A percentile compares a stretch with the other conserved stretches of the same genome.
Conservation (phyloP, 2,888 invertebrate species). For the Lottia gigantea region DNA sequence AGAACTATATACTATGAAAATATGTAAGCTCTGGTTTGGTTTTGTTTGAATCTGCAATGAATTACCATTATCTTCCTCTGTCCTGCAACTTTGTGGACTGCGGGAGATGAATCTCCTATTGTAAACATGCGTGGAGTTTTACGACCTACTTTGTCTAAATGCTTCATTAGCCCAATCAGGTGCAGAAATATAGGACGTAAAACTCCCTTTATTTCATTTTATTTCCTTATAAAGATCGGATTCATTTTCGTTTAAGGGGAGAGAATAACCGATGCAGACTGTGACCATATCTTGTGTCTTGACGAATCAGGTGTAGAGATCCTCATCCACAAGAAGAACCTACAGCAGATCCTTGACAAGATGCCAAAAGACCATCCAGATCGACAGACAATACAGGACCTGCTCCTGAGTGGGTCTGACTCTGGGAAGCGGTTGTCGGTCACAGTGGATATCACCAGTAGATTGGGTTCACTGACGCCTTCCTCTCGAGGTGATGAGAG, state of each 20-base stretch:
- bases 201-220: too few relatives aligned
- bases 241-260: background rate
- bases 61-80: too few relatives aligned
- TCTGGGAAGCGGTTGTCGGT: background rate
- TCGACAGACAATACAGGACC: background rate
- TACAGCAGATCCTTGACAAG: background rate
- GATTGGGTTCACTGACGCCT: constrained; percentile 9
- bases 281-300: background rate
- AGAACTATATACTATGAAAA: background rate
- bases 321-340: background rate
- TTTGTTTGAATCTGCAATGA: too few relatives aligned
- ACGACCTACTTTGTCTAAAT: too few relatives aligned
- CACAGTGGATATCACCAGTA: background rate
- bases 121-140: too few relatives aligned
- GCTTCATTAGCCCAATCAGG: too few relatives aligned
- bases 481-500: background rate
- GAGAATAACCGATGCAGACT: background rate
- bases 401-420: background rate
- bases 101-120: too few relatives aligned
- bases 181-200: too few relatives aligned
- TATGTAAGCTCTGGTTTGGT: background rate
- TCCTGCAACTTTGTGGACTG: too few relatives aligned
- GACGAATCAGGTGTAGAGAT: background rate
- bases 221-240: too few relatives aligned
- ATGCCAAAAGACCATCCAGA: background rate